Base-by-base conservation (phyloP, 2,113 vertebrate genomes). In the Hassar affinis region DNA sequence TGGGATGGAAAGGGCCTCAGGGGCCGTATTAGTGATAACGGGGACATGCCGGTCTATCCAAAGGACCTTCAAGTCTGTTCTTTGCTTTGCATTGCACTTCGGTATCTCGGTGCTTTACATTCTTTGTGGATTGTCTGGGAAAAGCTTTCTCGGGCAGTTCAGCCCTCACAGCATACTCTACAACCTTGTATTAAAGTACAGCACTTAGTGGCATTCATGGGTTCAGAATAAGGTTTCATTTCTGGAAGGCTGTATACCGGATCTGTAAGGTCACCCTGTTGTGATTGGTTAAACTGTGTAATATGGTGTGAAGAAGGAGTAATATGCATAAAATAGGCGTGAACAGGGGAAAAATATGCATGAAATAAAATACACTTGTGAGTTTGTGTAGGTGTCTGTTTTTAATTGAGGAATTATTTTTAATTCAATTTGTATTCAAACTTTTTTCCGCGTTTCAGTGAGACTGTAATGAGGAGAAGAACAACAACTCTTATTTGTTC, bases 1-100 rank as follows among this genome's bases (percentile, higher is more conserved):
- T 69, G 77, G 47, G 27, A 66, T 85, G 52, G 85, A 75, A 47
- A 56, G 76, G 30, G 47, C 45, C 72, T 79, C 62, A 20, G 64
- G 54, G 66, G 78, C 56, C 25, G 27, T 66, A 59, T 64, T 68
- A 82, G 38, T 56, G 45, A 72, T 20, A 47, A 57, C 27, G 33
- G 42, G 3, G 42, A 7, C 51, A 10, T 52, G 47, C 10, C 42
- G n/a, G 64, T 56, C 71, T 87, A 78, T 61, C 30, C 17, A 33
- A 80, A 79, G 68, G 82, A 35, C 62, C 75, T 52, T 62, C 15
- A 61, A 80, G 69, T 22, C 15, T 38, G 17, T 22, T 25, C 62
- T 18, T 75, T 35, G 33, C 30, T 2, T n/a, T 66, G 66, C 30
- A 79, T 30, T 75, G 0, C 22, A 51, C 20, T 38, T 0, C 10